phyloP scores from a whole-genome alignment of 2,113 vertebrate genomes.

The Mola mola region DNA sequence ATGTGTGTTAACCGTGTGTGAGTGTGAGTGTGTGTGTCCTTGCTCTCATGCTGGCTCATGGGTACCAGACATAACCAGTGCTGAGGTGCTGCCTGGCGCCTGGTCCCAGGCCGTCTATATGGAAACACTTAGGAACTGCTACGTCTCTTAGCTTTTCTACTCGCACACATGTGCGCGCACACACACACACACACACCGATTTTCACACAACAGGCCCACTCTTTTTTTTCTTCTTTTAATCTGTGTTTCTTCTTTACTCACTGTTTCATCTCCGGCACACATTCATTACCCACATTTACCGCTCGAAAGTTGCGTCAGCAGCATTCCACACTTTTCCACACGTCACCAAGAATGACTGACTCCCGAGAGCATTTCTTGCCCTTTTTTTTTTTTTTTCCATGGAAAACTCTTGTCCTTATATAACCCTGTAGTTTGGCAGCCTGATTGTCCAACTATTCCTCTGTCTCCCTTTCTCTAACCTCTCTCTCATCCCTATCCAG shows the following conservation, averaged over 20 bases:
- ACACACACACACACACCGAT: slow-evolving; percentile 28
- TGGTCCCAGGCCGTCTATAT: slow-evolving; percentile 68
- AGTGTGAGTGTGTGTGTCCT: slow-evolving; percentile 26
- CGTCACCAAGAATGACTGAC: slow-evolving; percentile 70
- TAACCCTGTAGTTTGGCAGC: slow-evolving; percentile 65
- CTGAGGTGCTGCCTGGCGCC: slow-evolving; percentile 72
- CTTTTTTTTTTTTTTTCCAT: slow-evolving; percentile 65
- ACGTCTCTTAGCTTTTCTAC: slow-evolving; percentile 73
- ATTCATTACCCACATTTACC: slow-evolving; percentile 44
- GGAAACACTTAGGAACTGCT: slow-evolving; percentile 81
- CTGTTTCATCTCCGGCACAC: slow-evolving; percentile 38
- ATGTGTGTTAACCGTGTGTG: slow-evolving; percentile 3
- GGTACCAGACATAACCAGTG: slow-evolving; percentile 76
- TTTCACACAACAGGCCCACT: slow-evolving; percentile 40
- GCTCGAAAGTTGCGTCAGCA: slow-evolving; percentile 74
- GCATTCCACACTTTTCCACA: slow-evolving; percentile 74
- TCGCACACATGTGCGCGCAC: slow-evolving; percentile 22
- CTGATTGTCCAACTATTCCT: slow-evolving; percentile 34
- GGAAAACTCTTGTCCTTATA: slow-evolving; percentile 74
- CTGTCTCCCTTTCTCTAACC: slow-evolving; percentile 34
- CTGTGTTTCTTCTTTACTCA: slow-evolving; percentile 3
- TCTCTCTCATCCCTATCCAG: slow-evolving; percentile 49
- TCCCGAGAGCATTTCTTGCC: slow-evolving; percentile 74
- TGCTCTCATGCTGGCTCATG: slow-evolving; percentile 65
- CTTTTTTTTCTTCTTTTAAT: slow-evolving; percentile 4